These are phyloP conservation scores for Procapra przewalskii DNA, from an alignment of 2,113 vertebrate genomes.

Conservation along the genomic window DNA sequence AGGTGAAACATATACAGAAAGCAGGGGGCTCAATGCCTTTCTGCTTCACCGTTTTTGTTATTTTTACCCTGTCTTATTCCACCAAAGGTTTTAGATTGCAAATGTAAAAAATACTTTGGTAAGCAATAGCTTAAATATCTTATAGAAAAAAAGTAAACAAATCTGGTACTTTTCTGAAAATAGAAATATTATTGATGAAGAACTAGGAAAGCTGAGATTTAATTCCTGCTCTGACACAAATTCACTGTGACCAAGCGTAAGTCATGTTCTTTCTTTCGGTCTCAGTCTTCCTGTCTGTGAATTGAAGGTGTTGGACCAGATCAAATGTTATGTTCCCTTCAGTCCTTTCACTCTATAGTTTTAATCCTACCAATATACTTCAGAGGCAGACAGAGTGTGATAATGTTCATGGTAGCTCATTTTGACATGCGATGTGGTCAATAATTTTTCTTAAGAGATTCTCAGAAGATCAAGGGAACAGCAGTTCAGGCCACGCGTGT, in stretches of 20 bases:
- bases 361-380: background rate
- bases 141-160: background rate
- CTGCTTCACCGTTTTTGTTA: background rate
- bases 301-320: background rate
- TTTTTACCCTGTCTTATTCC: background rate
- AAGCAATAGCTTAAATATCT: background rate
- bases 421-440: background rate
- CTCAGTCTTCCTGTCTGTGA: background rate
- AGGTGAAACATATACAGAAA: background rate
- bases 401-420: background rate
- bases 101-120: background rate
- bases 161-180: background rate
- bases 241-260: background rate
- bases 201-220: background rate
- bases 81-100: background rate
- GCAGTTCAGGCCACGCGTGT: background rate
- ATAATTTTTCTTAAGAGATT: slow-evolving; percentile 39
- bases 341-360: background rate
- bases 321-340: background rate
- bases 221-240: background rate
- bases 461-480: background rate
- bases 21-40: background rate
- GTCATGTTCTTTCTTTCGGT: background rate
- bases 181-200: background rate
- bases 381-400: background rate